Evolutionary conservation across 2,797 vertebrate genomes (phyloP).

Genomic region (Sebastes hubbsi): DNA sequence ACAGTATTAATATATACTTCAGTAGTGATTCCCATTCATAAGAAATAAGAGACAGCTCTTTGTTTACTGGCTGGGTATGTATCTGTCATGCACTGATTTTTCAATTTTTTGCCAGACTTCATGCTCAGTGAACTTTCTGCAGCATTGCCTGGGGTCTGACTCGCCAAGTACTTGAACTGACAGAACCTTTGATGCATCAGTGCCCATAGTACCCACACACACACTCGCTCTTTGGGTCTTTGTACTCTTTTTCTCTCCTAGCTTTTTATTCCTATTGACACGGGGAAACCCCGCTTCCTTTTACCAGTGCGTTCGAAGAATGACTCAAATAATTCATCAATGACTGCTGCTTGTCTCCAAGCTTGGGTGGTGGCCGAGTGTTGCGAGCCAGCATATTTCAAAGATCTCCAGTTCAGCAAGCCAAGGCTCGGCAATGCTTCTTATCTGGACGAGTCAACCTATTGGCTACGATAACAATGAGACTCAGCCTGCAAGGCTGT

Average conservation of each 20-base stretch:
- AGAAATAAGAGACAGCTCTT: not conserved
- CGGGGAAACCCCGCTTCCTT: slow-evolving; percentile 16
- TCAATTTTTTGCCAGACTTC: slow-evolving; percentile 31
- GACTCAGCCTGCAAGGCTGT: not conserved
- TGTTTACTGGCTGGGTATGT: slow-evolving; percentile 16
- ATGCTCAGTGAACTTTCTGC: slow-evolving; percentile 51
- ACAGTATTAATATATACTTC: not conserved
- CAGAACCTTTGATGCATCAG: slow-evolving; percentile 64
- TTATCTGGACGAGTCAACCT: not conserved
- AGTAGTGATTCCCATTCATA: not conserved
- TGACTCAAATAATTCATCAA: slow-evolving; percentile 59
- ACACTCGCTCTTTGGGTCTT: slow-evolving; percentile 12
- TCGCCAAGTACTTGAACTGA: slow-evolving; percentile 46
- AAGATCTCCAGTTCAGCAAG: slow-evolving; percentile 14
- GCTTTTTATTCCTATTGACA: slow-evolving; percentile 45
- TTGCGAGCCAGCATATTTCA: slow-evolving; percentile 30
- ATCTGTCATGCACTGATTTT: slow-evolving; percentile 36
- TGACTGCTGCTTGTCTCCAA: slow-evolving; percentile 21
- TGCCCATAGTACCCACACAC: slow-evolving; percentile 26
- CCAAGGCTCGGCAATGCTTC: not conserved
- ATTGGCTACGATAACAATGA: not conserved
- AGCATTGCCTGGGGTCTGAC: slow-evolving; percentile 42
- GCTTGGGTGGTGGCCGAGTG: not conserved
- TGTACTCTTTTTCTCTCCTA: slow-evolving; percentile 13
- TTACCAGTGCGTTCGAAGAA: slow-evolving; percentile 38